Evolutionary conservation across 2,113 vertebrate species (phyloP), one percentile per base, ranked within the genome.

Genomic region (Catharus bicknelli): DNA sequence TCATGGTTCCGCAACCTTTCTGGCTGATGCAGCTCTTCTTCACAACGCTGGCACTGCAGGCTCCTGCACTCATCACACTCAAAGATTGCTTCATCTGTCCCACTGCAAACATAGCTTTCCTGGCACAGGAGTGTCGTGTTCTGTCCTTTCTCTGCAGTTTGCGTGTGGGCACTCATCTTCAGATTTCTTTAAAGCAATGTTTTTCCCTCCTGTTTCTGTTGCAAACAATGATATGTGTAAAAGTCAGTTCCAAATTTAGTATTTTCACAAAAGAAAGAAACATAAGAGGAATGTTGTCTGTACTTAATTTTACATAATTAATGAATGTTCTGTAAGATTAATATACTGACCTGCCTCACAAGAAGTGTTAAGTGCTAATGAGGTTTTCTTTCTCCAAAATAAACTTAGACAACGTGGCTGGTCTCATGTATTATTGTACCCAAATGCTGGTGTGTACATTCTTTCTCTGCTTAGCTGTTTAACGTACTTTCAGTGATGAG

Each of bases 21-120:
- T 47, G 99, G 99, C 32, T 98, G 98, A 75, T 99, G 99, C 40
- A 99, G 98, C 94, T 99, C 99, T 86, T 99, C 98, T 75, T 99
- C 99, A 13, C 99, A 99, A 54, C 98, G 98, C 54, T 97, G 95
- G 74, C 99, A 99, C 95, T 99, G 99, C 79, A 99, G 74, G 77
- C 99, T 99, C 81, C 99, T 98, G 73, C 99, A 99, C 88, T 99
- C 99, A 1, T 99, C 99, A 5, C 99, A 99, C 88, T 99, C 99
- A 25, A 98, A 99, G 14, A 98, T 83, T 11, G 99, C 99, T 93
- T 99, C 98, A 6, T 99, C 99, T 3, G 98, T 97, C 29, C 99
- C 99, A 10, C 99, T 98, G 57, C 99, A 99, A 50, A 98, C 99
- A 22, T 99, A 99, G 94, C 98, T 99, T 92, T 99, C 99, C 97